These are phyloP conservation scores for Zaprionus ghesquierei DNA, from an alignment of 1,140 invertebrate genomes.

Conservation along the genomic window DNA sequence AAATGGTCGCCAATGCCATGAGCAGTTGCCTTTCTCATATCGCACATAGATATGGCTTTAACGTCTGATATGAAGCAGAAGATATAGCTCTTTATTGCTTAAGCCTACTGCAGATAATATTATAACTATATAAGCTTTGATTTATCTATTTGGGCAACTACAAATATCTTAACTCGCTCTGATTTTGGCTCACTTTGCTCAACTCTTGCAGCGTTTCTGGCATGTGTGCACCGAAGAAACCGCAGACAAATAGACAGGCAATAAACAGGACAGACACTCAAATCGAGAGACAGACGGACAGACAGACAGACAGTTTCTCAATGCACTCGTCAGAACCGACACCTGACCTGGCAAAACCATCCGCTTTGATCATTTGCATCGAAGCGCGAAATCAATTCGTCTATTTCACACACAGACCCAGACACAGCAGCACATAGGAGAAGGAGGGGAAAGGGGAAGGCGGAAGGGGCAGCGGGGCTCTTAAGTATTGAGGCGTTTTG, in stretches of 20 bases:
- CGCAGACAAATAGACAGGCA: slow-evolving; percentile 28
- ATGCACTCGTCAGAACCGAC: slow-evolving; percentile 36
- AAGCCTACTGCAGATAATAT: no score
- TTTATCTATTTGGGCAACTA: no score
- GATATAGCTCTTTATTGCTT: not conserved
- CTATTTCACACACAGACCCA: slow-evolving; percentile 56
- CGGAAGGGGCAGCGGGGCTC: not conserved
- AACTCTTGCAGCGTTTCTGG: slow-evolving; percentile 14
- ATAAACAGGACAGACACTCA: not conserved
- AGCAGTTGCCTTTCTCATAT: not conserved
- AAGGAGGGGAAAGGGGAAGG: not conserved
- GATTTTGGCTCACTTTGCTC: not conserved
- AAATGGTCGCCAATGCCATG: slow-evolving; percentile 21
- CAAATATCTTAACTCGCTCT: not conserved
- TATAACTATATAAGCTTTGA: no score
- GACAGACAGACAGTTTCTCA: slow-evolving; percentile 11
- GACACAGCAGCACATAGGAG: slow-evolving; percentile 30
- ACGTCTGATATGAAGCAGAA: not conserved
- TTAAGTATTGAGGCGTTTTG: slow-evolving; percentile 57
- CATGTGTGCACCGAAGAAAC: slow-evolving; percentile 31
- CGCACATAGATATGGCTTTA: not conserved
- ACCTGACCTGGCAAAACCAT: slow-evolving; percentile 47
- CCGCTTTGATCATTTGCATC: slow-evolving; percentile 74
- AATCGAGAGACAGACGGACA: not conserved
- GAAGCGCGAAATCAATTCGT: slow-evolving; percentile 77